These are phyloP conservation scores for Adineta ricciae DNA, from an alignment of 2,888 invertebrate genomes.

Conservation along the genomic window DNA sequence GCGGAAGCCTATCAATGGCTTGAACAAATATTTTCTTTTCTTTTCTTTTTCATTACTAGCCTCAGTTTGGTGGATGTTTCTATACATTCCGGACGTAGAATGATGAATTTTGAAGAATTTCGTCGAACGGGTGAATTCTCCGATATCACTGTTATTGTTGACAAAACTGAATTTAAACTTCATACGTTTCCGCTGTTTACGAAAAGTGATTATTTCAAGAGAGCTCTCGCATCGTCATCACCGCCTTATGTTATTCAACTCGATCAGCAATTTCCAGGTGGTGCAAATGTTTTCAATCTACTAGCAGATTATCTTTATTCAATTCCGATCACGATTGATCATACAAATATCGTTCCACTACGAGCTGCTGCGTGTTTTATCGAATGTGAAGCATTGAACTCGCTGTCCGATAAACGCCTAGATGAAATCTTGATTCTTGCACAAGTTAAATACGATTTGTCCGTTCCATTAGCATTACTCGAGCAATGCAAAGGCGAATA, in stretches of 20 bases:
- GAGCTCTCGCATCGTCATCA: slow-evolving; percentile 35
- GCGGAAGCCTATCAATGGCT: not conserved
- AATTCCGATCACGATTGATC: slow-evolving; percentile 41
- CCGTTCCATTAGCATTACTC: slow-evolving; percentile 17
- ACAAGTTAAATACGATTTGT: slow-evolving; percentile 26
- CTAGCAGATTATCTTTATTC: slow-evolving; percentile 48
- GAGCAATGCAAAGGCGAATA: slow-evolving; percentile 16
- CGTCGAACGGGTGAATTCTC: slow-evolving; percentile 43
- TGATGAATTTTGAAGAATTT: slow-evolving; percentile 29
- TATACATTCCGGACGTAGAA: not conserved
- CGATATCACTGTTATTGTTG: slow-evolving; percentile 44
- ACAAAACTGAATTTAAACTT: slow-evolving; percentile 41
- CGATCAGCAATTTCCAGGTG: slow-evolving; percentile 43
- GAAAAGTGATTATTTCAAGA: slow-evolving; percentile 46
- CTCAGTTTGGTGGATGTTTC: not conserved
- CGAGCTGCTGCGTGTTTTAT: slow-evolving; percentile 45
- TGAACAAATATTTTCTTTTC: not conserved
- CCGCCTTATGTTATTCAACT: slow-evolving; percentile 37
- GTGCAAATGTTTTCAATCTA: slow-evolving; percentile 41
- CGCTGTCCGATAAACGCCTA: slow-evolving; percentile 42
- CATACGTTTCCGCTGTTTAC: slow-evolving; percentile 48
- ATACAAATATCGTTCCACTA: slow-evolving; percentile 42
- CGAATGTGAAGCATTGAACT: slow-evolving; percentile 40
- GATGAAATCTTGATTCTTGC: slow-evolving; percentile 39
- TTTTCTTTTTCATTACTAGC: not conserved